phyloP scores from a whole-genome alignment of 2,797 vertebrate species.

The Falco peregrinus region DNA sequence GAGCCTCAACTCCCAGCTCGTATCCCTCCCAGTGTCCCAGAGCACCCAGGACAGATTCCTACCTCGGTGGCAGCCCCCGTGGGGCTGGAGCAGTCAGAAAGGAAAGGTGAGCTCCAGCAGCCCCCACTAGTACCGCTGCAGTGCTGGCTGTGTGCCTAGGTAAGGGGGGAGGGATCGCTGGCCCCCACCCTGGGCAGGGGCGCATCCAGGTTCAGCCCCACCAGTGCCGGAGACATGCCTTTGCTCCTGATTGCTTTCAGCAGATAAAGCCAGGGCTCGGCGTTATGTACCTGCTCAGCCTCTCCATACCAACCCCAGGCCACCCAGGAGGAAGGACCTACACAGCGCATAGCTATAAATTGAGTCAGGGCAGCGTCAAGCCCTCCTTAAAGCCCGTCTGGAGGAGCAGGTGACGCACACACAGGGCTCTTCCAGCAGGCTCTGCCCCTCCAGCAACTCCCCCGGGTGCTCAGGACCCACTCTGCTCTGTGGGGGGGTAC shows the following conservation, averaged over 20 bases:
- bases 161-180: background rate
- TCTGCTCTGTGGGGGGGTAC: fast-evolving
- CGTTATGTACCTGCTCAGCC: background rate
- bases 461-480: background rate
- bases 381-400: background rate
- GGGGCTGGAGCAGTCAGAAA: background rate
- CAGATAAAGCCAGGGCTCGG: background rate
- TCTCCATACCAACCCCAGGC: background rate
- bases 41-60: background rate
- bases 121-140: background rate
- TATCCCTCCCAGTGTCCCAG: background rate
- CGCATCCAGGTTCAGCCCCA: background rate
- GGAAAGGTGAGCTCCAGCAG: fast-evolving
- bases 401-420: background rate
- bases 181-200: background rate
- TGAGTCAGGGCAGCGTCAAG: background rate
- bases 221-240: background rate
- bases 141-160: background rate
- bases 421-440: background rate
- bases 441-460: background rate
- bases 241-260: background rate
- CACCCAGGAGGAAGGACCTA: background rate
- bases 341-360: background rate
- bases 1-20: background rate
- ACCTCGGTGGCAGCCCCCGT: fast-evolving